Percentiles rank a stretch among this genome's conserved stretches.
These are phyloP conservation scores for Ursus arctos DNA, from an alignment of 2,113 vertebrate genomes.

Conservation along the genomic window DNA sequence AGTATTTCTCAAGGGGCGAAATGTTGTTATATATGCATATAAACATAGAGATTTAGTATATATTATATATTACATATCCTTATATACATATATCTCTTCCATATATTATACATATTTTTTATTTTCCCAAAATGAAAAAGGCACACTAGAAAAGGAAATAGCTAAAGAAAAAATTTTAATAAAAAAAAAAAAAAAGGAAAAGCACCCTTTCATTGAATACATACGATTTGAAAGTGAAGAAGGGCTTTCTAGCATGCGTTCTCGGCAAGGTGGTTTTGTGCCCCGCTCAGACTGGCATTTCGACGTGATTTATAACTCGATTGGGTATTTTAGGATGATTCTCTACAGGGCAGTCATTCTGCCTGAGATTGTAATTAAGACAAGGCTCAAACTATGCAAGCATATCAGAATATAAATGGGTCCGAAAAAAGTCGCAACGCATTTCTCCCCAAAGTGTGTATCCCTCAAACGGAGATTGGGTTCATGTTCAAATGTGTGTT, in stretches of 20 bases:
- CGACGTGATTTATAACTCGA: neutral
- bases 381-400: no score
- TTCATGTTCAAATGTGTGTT: neutral
- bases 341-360: neutral
- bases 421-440: neutral
- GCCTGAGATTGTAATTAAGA: neutral
- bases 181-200: neutral
- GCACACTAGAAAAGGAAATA: neutral
- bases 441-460: neutral
- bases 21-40: neutral
- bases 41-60: no score
- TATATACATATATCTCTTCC: no score
- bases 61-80: neutral
- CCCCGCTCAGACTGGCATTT: neutral
- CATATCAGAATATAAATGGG: neutral
- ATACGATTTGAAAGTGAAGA: fast-evolving
- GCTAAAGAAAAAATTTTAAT: neutral
- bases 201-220: fast-evolving
- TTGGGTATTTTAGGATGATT: neutral
- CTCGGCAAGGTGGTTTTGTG: no score
- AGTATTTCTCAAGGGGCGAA: neutral
- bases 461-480: neutral
- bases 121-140: neutral
- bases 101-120: neutral
- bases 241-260: fast-evolving